These are phyloP conservation scores for Amyelois transitella DNA, from an alignment of 1,140 invertebrate species.

Conservation along the genomic window DNA sequence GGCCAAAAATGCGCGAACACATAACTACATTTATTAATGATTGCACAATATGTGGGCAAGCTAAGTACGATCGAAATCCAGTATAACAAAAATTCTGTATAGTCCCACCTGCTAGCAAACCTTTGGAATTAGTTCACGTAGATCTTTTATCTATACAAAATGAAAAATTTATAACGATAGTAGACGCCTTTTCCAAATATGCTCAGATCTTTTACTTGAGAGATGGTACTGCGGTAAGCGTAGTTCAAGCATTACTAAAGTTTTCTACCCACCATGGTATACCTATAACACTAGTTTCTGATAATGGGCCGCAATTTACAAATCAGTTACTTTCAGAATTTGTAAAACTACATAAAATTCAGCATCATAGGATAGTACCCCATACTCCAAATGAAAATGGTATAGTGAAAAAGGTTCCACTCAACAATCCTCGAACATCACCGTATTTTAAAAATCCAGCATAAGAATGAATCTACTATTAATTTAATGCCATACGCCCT, in stretches of 20 bases:
- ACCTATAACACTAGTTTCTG: conserved; percentile 12
- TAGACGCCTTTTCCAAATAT: conserved; percentile 18
- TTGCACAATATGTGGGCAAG: conserved; percentile 15
- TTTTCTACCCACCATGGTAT: conserved; percentile 14
- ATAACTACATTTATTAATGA: conserved; percentile 15
- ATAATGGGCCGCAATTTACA: conserved; percentile 15
- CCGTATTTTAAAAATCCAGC: no score
- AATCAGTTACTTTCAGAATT: conserved; percentile 22
- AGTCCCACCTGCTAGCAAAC: conserved; percentile 16
- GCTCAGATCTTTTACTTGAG: conserved; percentile 14
- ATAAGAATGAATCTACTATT: no score
- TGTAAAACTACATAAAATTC: conserved; percentile 15
- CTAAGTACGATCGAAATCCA: conserved; percentile 17
- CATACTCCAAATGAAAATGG: no score
- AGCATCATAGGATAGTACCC: no score
- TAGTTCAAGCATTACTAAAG: conserved; percentile 9
- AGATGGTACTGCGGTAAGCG: conserved; percentile 9
- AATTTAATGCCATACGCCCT: no score
- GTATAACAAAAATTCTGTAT: conserved; percentile 14
- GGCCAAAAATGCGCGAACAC: conserved; percentile 19
- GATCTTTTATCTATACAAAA: conserved; percentile 7
- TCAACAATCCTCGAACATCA: no score
- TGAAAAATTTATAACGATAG: conserved; percentile 11
- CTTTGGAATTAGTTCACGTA: conserved; percentile 13
- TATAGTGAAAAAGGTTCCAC: no score